Evolutionary conservation across 2,113 vertebrate genomes (phyloP), one percentile per base, ranked within the genome.

Genomic region (Choloepus hoffmanni): DNA sequence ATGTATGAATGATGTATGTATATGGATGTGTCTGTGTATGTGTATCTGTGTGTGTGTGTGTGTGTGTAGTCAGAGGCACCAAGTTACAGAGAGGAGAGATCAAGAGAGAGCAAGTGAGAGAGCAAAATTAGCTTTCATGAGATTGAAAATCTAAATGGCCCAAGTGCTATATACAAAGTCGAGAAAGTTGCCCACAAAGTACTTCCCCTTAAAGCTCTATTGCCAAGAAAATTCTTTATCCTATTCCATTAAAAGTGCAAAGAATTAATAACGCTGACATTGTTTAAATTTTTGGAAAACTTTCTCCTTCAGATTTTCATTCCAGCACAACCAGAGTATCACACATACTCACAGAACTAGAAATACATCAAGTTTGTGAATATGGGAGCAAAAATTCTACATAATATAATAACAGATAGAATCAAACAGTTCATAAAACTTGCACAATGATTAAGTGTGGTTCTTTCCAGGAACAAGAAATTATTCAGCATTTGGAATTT

Each of bases 341-440:
- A n/a, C 26, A 2, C 0, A 26, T 0, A 5, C 3, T 7, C 23
- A 1, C 8, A 0, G 1, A 23, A 11, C n/a, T 53, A 6, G 65
- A 36, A 23, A 13, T 5, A 24, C 0, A 1, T 12, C 82, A 15
- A 0, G 30, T 19, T 26, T 45, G 40, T 40, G n/a, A 40, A 1
- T 0, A 6, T 0, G 10, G 24, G 5, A 7, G 33, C 18, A 45
- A 5, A 82, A 13, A 5, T 1, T 8, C 23, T 16, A 50, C 8
- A 4, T 1, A 0, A 2, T 2, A 0, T 2, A 0, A 23, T 43
- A 33, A 18, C 14, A 19, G 26, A 19, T 10, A 15, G 63, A 50
- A 74, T 5, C 30, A 0, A 48, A 81, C 2, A 1, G 8, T 7
- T 68, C 14, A 10, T 1, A 7, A 7, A 48, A 7, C 50, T 19